Base-by-base conservation (phyloP, 2,888 invertebrate species). In the Sarcophaga variegata region DNA sequence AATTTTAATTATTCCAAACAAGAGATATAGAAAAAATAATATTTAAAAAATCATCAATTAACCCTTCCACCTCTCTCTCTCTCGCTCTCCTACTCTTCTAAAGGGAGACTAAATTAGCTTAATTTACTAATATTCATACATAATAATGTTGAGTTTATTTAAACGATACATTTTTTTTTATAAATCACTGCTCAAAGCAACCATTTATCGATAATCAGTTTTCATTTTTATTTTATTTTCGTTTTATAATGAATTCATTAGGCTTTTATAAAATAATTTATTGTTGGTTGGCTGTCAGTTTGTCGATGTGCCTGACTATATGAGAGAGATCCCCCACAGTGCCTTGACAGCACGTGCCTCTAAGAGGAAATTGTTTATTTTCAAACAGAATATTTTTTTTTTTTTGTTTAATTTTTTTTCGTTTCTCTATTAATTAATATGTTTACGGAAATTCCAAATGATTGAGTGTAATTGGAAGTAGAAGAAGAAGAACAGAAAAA, bases 271-370 rank as follows among this genome's bases (percentile, higher is more conserved):
- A 14, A 54, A 54, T 12, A 12, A 12, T 54, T 54, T 12, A 54
- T 14, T 14, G 2, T 54, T 14, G 5, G 17, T 54, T 54, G 54
- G 4, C 17, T 54, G 54, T 54, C 54, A 54, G 54, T 17, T 54
- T 12, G 37, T 2, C 37, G 37, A 37, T 54, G 4, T 54, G 54
- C 54, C 54, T 54, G 12, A 17, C 54, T 54, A 17, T 54, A 14
- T 54, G 14, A 3, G 25, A 76, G 49, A 47, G 75, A 82, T 76
- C 78, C 66, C 86, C 86, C 86, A 81, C 83, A 62, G 86, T 14
- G 78, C 75, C 75, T 20, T 49, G 60, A 69, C 81, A 86, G 86
- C 86, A 86, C 81, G 86, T 86, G 83, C 60, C 66, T 45, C 20
- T 60, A 22, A 60, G 71, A 76, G 49, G 47, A 17, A 54, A 54